Conservation (phyloP, 2,888 invertebrate genomes). For the Steinernema scapterisci region DNA sequence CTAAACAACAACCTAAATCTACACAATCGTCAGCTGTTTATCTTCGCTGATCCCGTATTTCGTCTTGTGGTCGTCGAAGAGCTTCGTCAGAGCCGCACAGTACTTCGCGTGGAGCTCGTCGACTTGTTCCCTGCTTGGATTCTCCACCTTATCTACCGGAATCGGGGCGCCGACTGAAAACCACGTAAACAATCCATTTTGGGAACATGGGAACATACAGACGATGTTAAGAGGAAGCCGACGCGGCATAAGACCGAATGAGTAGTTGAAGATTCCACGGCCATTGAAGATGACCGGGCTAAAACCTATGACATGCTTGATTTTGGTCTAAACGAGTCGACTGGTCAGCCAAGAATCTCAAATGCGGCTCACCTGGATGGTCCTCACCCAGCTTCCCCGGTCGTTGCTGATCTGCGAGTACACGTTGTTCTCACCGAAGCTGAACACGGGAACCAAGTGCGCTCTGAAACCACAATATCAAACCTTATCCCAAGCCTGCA, state of each 20-base stretch:
- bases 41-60: conserved; percentile 73
- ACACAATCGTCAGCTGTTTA: conserved; percentile 49
- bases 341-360: too few species aligned
- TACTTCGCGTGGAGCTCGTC: conserved; percentile 80
- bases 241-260: conserved; percentile 82
- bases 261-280: conserved; percentile 88
- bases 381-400: conserved; percentile 25
- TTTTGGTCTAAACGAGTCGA: conserved; percentile 53
- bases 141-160: conserved; percentile 41
- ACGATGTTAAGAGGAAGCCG: conserved; percentile 73
- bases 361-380: conserved; percentile 32
- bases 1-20: conserved; percentile 26
- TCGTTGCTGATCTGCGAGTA: conserved; percentile 27
- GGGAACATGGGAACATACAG: conserved; percentile 39
- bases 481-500: not conserved
- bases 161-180: conserved; percentile 51
- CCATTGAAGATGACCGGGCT: conserved; percentile 70
- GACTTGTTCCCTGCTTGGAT: conserved; percentile 69
- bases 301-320: conserved; percentile 67
- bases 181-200: too few species aligned
- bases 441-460: conserved; percentile 69
- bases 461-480: conserved; percentile 48
- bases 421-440: conserved; percentile 68
- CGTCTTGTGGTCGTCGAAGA: conserved; percentile 83
- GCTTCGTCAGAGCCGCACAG: conserved; percentile 73